These are phyloP conservation scores for Pseudoatta argentina DNA, from an alignment of 1,140 invertebrate species.

Conservation along the genomic window DNA sequence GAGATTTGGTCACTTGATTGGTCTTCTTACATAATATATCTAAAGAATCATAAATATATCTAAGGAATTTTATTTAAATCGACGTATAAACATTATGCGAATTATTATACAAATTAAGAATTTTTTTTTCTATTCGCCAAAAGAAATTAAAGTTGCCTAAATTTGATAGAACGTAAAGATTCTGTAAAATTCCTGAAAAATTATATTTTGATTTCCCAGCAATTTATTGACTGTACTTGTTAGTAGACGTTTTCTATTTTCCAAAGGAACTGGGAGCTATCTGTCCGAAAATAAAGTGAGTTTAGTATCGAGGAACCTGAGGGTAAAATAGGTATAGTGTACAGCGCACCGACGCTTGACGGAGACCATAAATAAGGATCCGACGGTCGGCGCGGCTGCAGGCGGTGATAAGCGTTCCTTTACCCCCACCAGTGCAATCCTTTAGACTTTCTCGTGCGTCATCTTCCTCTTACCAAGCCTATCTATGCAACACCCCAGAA, in stretches of 20 bases:
- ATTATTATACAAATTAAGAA: background rate
- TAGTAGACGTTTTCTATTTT: slow-evolving; percentile 71
- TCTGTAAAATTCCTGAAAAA: background rate
- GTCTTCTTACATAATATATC: background rate
- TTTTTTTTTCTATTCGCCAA: background rate
- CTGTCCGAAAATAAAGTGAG: slow-evolving; percentile 79
- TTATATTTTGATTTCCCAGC: background rate
- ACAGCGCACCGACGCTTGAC: slow-evolving; percentile 79
- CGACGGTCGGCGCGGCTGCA: slow-evolving; percentile 84
- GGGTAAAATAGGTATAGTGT: slow-evolving; percentile 80
- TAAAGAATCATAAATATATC: background rate
- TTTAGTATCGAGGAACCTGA: slow-evolving; percentile 69
- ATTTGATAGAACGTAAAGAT: background rate
- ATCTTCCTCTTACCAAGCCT: slow-evolving; percentile 63
- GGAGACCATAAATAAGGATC: slow-evolving; percentile 85
- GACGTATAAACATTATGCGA: background rate
- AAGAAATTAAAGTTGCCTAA: background rate
- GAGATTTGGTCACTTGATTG: no score
- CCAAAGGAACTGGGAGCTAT: slow-evolving; percentile 10
- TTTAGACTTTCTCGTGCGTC: slow-evolving; percentile 70
- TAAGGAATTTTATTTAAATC: background rate
- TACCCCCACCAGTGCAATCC: slow-evolving; percentile 65
- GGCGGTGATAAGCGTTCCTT: slow-evolving; percentile 84
- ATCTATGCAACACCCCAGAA: slow-evolving; percentile 46
- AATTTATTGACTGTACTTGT: background rate